Conservation (phyloP, 2,888 invertebrate genomes). For the Drosophila parthenogenetica region DNA sequence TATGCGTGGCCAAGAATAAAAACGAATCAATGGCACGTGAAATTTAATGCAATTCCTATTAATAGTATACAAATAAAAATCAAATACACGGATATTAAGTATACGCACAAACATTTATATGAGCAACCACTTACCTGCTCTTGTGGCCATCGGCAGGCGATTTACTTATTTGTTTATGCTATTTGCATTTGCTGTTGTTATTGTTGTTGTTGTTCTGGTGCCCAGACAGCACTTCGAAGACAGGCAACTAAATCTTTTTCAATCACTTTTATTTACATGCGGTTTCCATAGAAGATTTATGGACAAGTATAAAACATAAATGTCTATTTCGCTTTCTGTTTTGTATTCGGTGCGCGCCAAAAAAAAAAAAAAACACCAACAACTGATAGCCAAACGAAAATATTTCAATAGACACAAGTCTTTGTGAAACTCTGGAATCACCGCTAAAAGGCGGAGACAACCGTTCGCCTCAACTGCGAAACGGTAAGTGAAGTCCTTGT, state of each 20-base stretch:
- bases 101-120: constrained; percentile 5
- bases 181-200: background rate
- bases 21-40: constrained; percentile 13
- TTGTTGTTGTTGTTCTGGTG: background rate
- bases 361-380: constrained; percentile 6
- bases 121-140: constrained; percentile 21
- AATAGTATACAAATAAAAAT: constrained; percentile 17
- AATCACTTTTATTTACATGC: constrained; percentile 15
- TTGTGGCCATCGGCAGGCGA: constrained; percentile 29
- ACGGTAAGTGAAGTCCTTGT: constrained; percentile 41
- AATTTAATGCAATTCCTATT: constrained; percentile 20
- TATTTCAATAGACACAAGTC: background rate
- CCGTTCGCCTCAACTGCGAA: constrained; percentile 51
- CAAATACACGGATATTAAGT: constrained; percentile 23
- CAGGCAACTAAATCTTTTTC: constrained; percentile 7
- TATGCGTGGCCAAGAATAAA: constrained; percentile 5
- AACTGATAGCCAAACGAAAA: background rate
- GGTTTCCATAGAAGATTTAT: background rate
- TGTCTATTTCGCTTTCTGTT: background rate
- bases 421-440: background rate
- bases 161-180: constrained; percentile 13
- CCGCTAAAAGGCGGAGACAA: constrained; percentile 18
- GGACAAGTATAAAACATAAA: background rate
- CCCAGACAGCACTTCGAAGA: constrained; percentile 1
- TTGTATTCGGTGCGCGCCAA: constrained; percentile 22